Evolutionary conservation across 2,888 invertebrate species (phyloP).

Genomic region (Aphodius sticticus): DNA sequence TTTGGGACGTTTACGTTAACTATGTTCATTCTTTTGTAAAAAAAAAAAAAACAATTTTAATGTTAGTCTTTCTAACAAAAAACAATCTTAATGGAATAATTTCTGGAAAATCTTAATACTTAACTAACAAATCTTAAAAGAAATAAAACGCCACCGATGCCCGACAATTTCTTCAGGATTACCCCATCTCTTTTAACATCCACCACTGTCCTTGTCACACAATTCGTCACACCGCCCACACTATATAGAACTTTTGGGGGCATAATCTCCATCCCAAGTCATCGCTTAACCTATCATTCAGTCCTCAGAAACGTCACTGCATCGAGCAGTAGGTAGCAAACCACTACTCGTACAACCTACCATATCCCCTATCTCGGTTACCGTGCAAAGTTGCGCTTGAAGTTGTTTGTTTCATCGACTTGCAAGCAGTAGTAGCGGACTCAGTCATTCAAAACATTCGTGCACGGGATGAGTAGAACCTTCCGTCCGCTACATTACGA

Average conservation of each 20-base stretch:
- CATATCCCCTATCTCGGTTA: background rate
- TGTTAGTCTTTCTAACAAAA: too few relatives aligned
- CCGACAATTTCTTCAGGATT: too few relatives aligned
- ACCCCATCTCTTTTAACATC: too few relatives aligned
- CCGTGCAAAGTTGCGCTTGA: background rate
- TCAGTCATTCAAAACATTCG: conserved; percentile 51
- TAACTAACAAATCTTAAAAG: too few relatives aligned
- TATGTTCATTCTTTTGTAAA: too few relatives aligned
- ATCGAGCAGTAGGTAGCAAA: background rate
- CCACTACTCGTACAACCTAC: background rate
- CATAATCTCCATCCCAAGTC: background rate
- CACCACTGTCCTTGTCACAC: background rate
- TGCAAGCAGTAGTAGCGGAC: background rate
- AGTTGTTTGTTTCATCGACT: background rate
- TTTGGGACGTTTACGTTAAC: too few relatives aligned
- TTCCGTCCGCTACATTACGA: conserved; percentile 11
- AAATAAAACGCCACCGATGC: too few relatives aligned
- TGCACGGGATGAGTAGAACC: conserved; percentile 48
- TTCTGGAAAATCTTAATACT: too few relatives aligned
- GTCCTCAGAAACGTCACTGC: background rate
- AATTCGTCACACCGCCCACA: background rate
- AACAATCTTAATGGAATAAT: too few relatives aligned
- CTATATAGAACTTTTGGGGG: background rate
- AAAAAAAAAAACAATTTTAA: too few relatives aligned
- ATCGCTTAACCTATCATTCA: background rate